phyloP scores from a whole-genome alignment of 2,888 invertebrate species.

The Oscheius sp. region DNA sequence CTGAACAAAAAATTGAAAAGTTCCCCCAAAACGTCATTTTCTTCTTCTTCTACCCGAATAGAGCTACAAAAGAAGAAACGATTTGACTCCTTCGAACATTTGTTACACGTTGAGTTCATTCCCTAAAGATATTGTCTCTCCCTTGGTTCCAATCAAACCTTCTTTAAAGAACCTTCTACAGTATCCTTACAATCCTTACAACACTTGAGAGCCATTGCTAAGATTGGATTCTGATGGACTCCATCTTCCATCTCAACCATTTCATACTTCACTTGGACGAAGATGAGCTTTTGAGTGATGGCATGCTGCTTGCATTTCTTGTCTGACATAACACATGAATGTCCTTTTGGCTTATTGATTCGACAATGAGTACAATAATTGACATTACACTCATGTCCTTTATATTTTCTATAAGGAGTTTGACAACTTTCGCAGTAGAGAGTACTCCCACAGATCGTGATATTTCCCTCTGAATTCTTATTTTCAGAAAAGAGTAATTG shows the following conservation, averaged over 20 bases:
- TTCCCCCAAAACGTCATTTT: neutral
- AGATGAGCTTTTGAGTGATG: slow-evolving; percentile 6
- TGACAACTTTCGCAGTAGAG: slow-evolving; percentile 9
- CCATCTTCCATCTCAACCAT: neutral
- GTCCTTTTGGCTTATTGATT: slow-evolving; percentile 11
- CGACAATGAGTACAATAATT: slow-evolving; percentile 23
- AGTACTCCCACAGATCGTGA: slow-evolving; percentile 16
- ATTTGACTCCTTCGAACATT: slow-evolving; percentile 14
- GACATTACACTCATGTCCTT: slow-evolving; percentile 5
- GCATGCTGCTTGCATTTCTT: slow-evolving; percentile 1
- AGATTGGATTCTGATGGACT: neutral
- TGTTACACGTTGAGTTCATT: neutral
- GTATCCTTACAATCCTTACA: neutral
- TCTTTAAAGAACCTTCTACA: no score
- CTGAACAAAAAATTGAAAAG: neutral
- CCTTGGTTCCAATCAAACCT: no score
- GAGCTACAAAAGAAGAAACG: slow-evolving; percentile 1
- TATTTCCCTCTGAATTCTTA: neutral
- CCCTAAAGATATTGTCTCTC: slow-evolving; percentile 9
- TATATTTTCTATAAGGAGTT: neutral
- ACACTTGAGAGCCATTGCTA: slow-evolving; percentile 6
- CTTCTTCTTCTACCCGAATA: neutral
- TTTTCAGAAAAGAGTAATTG: neutral
- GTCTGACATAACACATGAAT: slow-evolving; percentile 6
- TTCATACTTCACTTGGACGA: slow-evolving; percentile 20